These are phyloP conservation scores for Vicugna pacos DNA, from an alignment of 2,113 vertebrate species.

Conservation along the genomic window DNA sequence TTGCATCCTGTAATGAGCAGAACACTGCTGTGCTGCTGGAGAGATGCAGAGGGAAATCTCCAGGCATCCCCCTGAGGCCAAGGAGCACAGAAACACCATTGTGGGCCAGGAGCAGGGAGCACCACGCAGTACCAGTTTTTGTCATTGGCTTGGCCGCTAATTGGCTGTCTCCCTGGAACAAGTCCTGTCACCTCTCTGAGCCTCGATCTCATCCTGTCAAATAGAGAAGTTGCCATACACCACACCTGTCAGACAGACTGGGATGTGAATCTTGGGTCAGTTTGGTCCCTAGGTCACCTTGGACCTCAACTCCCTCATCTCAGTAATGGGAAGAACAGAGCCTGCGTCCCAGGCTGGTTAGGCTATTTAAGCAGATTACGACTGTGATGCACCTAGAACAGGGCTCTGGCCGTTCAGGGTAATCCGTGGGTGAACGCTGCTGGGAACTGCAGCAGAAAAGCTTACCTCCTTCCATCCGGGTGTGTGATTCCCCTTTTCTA, in stretches of 20 bases:
- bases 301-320: neutral
- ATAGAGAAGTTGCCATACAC: neutral
- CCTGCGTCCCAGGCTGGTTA: neutral
- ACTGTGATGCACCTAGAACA: fast-evolving
- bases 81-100: neutral
- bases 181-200: neutral
- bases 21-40: neutral
- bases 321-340: neutral
- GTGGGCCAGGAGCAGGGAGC: neutral
- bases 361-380: too few relatives aligned
- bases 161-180: neutral
- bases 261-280: too few relatives aligned
- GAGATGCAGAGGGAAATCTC: neutral
- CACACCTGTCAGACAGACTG: neutral
- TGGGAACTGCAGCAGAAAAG: neutral
- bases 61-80: fast-evolving
- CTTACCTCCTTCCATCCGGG: neutral
- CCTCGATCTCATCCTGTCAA: neutral
- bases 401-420: fast-evolving
- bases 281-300: neutral
- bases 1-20: too few relatives aligned
- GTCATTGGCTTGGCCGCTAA: neutral
- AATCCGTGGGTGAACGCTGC: neutral
- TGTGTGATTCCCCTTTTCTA: neutral
- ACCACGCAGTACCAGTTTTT: neutral